These are phyloP conservation scores for Platyscapa corneri DNA, from an alignment of 1,140 invertebrate species.

Conservation along the genomic window DNA sequence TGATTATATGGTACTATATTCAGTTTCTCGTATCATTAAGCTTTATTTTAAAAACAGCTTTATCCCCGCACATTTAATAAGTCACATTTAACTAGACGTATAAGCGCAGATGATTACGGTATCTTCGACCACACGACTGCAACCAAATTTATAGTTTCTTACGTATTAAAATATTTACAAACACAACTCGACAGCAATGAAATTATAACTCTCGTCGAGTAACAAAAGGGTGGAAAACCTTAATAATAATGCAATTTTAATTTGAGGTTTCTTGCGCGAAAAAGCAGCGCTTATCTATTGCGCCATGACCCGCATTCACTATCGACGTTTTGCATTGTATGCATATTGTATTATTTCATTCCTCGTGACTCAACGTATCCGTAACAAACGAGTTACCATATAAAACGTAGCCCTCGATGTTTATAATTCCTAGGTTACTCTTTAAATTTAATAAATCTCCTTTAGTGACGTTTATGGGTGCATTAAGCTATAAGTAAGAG, in stretches of 20 bases:
- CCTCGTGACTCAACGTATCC: neutral
- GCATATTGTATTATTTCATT: neutral
- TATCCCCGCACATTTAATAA: too few species aligned
- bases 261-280: neutral
- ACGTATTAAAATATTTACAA: too few species aligned
- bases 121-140: too few species aligned
- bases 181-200: too few species aligned
- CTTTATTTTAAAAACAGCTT: too few species aligned
- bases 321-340: neutral
- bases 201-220: neutral
- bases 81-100: too few species aligned
- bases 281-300: neutral
- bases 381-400: neutral
- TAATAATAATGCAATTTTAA: neutral
- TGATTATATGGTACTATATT: too few species aligned
- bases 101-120: too few species aligned
- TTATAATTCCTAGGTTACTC: neutral
- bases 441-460: neutral
- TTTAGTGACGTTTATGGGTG: neutral
- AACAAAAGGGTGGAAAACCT: neutral
- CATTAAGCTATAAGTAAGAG: neutral
- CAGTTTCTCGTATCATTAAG: too few species aligned
- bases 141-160: too few species aligned
- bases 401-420: neutral
- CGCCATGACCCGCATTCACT: neutral